These are phyloP conservation scores for Ciconia stormi DNA, from an alignment of 2,113 vertebrate genomes.

Conservation along the genomic window DNA sequence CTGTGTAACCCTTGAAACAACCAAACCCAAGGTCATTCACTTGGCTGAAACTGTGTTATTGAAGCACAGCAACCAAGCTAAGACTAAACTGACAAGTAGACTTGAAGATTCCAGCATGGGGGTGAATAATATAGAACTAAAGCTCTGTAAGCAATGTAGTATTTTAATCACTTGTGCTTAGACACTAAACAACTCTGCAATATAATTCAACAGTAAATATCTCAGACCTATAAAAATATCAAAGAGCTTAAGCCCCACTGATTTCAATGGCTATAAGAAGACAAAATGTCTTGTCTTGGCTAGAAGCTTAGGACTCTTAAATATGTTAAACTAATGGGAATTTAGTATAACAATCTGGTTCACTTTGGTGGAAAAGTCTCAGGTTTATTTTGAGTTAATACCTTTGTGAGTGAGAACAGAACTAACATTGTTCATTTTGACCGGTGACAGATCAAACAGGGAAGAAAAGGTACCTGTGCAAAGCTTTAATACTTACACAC, in stretches of 20 bases:
- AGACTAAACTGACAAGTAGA: neutral
- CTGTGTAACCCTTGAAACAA: neutral
- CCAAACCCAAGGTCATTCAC: neutral
- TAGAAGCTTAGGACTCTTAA: neutral
- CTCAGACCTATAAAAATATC: neutral
- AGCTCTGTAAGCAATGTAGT: neutral
- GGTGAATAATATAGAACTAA: neutral
- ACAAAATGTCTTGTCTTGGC: neutral
- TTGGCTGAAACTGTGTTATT: neutral
- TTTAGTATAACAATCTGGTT: neutral
- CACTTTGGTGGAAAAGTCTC: neutral
- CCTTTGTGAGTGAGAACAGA: neutral
- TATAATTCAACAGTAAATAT: neutral
- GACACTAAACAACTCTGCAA: neutral
- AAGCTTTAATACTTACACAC: neutral
- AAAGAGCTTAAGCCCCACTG: neutral
- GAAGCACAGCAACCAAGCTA: neutral
- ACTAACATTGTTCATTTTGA: neutral
- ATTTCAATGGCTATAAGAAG: neutral
- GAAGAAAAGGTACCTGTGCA: neutral
- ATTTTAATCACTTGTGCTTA: neutral
- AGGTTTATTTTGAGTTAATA: neutral
- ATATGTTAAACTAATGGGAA: neutral
- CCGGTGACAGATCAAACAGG: neutral
- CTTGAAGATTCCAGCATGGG: neutral